Base-by-base conservation (phyloP, 2,888 invertebrate species). In the Eubasilissa splendida region DNA sequence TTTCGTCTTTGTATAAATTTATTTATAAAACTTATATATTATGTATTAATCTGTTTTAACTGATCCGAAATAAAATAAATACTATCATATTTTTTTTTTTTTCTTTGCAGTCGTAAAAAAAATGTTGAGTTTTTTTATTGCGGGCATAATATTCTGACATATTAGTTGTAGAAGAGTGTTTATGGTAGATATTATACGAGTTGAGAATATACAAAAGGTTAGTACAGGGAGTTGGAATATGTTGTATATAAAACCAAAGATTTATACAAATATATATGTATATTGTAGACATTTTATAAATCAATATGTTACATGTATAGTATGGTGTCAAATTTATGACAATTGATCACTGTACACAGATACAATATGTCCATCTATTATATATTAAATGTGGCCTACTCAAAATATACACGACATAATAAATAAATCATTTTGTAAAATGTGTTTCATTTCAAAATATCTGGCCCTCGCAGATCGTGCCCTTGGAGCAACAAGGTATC, bases 321-420 rank as follows among this genome's bases (percentile, higher is more conserved):
- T 42, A 73, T 56, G 71, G 54, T 73, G 71, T 73, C 56, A n/a
- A 73, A 56, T 22, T 56, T 31, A 73, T 7, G 22, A 70, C 53
- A 70, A 73, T 73, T 56, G 56, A 71, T 56, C 71, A 56, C 56
- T 73, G 31, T 56, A 56, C 33, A 73, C 71, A 33, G 2, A 56
- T 10, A 54, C 54, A 73, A 31, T 11, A 56, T 56, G 71, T 73
- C 33, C 33, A 56, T 73, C 42, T 33, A 56, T 73, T 33, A 73
- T 58, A 58, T 58, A n/a, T 58, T 73, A 71, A 76, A 60, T 78
- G 78, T 78, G 78, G 73, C 78, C 78, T 78, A 78, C 73, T 78
- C 63, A 73, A 73, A 73, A 73, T 73, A 42, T 73, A 73, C 58
- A 22, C 42, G 0, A 42, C 58, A 73, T 56, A 73, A 56, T 73